Evolutionary conservation across 2,113 vertebrate genomes (phyloP).

Genomic region (Microcebus murinus): DNA sequence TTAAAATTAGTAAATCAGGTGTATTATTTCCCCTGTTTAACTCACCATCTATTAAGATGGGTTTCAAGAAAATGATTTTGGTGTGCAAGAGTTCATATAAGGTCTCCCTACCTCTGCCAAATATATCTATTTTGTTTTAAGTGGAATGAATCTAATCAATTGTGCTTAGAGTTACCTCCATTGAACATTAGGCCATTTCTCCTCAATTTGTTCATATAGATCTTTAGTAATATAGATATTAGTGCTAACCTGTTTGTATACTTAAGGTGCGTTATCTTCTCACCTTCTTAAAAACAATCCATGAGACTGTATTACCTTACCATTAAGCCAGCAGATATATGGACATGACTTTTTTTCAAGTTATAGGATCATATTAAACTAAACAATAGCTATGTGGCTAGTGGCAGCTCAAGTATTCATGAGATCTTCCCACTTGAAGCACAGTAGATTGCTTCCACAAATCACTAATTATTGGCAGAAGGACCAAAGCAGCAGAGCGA

Average conservation of each 20-base stretch:
- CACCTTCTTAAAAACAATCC: background rate
- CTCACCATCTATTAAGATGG: background rate
- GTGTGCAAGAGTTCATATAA: background rate
- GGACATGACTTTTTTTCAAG: background rate
- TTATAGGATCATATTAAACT: background rate
- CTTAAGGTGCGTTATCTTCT: background rate
- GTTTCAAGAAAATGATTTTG: slow-evolving; percentile 32
- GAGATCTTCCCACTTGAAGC: background rate
- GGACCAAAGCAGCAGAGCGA: background rate
- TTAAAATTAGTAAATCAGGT: background rate
- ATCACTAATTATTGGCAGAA: background rate
- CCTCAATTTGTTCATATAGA: background rate
- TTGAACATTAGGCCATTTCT: background rate
- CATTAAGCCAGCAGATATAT: background rate
- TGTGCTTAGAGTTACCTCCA: background rate
- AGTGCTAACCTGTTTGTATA: background rate
- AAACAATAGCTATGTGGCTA: background rate
- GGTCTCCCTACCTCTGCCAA: background rate
- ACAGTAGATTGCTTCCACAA: background rate
- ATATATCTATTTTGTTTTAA: background rate
- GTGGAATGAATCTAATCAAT: background rate
- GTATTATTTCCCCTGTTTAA: slow-evolving; percentile 17
- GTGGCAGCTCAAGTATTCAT: background rate
- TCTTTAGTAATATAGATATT: background rate
- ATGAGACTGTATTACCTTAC: background rate